A percentile compares a stretch with the other conserved stretches of the same genome.
These are phyloP conservation scores for Gymnoscopelus braueri DNA, from an alignment of 2,797 vertebrate genomes.

Conservation along the genomic window DNA sequence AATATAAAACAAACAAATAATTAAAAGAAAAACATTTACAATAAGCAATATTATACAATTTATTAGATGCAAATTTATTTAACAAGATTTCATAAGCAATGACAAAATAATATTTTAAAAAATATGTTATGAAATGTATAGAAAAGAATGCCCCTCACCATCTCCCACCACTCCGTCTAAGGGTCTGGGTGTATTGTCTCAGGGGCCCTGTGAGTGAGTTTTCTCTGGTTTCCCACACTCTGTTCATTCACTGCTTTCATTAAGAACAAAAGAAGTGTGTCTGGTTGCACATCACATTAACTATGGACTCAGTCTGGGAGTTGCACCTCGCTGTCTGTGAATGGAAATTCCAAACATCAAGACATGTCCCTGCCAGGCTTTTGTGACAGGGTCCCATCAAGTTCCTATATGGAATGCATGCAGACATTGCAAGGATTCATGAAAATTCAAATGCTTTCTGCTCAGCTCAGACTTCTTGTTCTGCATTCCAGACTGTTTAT, in stretches of 20 bases:
- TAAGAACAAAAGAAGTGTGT: conserved; percentile 80
- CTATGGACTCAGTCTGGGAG: conserved; percentile 69
- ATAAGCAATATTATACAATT: no score
- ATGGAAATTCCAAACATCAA: conserved; percentile 66
- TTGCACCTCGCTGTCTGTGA: conserved; percentile 53
- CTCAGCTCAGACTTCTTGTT: conserved; percentile 34
- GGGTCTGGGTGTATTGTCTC: conserved; percentile 54
- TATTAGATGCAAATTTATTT: no score
- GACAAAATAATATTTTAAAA: no score
- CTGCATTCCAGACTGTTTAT: conserved; percentile 54
- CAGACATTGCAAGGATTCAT: conserved; percentile 65
- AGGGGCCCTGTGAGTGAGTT: conserved; percentile 70
- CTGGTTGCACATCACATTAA: conserved; percentile 74
- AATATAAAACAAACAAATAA: not conserved
- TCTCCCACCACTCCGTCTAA: conserved; percentile 55
- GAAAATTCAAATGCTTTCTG: conserved; percentile 47
- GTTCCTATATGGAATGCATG: conserved; percentile 65
- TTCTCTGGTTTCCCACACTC: conserved; percentile 76
- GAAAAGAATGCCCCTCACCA: conserved; percentile 28
- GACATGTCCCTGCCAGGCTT: conserved; percentile 56
- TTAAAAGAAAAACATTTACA: no score
- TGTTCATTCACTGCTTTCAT: conserved; percentile 55
- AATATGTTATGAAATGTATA: not conserved
- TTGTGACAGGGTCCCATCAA: conserved; percentile 35
- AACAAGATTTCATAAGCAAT: no score